Conservation (phyloP, 2,888 invertebrate species). For the Piscicola geometra region DNA sequence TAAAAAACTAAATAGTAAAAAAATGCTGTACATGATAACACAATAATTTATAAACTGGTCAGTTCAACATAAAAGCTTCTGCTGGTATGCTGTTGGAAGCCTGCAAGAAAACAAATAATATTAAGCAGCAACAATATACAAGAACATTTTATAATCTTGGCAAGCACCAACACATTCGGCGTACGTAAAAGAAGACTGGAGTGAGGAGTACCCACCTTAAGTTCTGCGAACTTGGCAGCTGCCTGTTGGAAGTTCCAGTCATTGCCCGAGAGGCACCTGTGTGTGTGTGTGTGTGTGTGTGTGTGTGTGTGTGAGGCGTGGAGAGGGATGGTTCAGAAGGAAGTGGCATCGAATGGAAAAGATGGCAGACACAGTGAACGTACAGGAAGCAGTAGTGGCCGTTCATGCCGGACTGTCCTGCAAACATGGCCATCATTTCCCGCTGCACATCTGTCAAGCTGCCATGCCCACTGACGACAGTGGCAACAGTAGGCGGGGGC, state of each 20-base stretch:
- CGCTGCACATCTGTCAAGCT: not conserved
- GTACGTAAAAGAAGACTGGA: too few relatives aligned
- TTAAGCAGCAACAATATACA: not conserved
- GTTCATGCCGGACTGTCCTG: conserved; percentile 29
- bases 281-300: not conserved
- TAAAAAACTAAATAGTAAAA: too few relatives aligned
- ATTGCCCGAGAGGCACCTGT: conserved; percentile 27
- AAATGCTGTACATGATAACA: too few relatives aligned
- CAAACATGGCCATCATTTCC: conserved; percentile 22
- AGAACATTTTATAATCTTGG: too few relatives aligned
- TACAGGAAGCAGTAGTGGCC: conserved; percentile 14
- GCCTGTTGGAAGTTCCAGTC: conserved; percentile 25
- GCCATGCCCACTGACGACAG: not conserved
- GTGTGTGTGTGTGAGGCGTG: too few relatives aligned
- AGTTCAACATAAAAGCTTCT: not conserved
- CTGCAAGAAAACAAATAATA: not conserved
- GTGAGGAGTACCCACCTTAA: not conserved
- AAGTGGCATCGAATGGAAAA: too few relatives aligned
- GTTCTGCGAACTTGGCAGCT: conserved; percentile 23
- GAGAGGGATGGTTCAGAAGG: too few relatives aligned
- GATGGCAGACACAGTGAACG: not conserved
- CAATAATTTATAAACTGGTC: too few relatives aligned
- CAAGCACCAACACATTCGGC: too few relatives aligned
- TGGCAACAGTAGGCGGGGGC: not conserved
- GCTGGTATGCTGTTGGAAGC: conserved; percentile 2